These are phyloP conservation scores for Gadopsis bispinosus DNA, from an alignment of 2,797 vertebrate species.

Conservation along the genomic window DNA sequence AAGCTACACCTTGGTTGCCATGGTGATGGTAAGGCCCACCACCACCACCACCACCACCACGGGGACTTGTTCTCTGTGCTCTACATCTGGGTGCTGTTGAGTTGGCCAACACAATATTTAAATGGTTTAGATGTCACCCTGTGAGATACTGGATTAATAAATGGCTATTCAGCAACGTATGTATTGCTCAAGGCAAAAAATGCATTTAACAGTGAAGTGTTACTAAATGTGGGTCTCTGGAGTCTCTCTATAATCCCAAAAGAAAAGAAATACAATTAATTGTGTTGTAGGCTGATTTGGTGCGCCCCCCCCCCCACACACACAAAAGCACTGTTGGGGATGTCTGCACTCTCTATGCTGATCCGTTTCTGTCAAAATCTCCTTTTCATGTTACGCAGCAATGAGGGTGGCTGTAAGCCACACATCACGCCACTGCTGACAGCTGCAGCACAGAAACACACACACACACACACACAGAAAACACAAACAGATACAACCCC, in stretches of 20 bases:
- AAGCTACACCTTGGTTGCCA: constrained; percentile 82
- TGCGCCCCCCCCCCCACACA: not conserved
- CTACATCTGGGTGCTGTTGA: constrained; percentile 58
- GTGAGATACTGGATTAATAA: not conserved
- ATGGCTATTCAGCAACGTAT: not conserved
- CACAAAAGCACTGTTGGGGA: constrained; percentile 31
- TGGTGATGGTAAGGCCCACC: constrained; percentile 64
- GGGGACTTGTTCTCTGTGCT: constrained; percentile 54
- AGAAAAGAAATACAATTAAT: not conserved
- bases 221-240: not conserved
- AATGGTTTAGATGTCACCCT: not conserved
- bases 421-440: constrained; percentile 62
- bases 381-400: constrained; percentile 63
- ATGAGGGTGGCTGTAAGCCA: constrained; percentile 50
- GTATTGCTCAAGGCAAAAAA: not conserved
- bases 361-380: constrained; percentile 65
- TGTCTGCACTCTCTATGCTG: constrained; percentile 21
- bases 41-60: constrained; percentile 31
- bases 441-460: constrained; percentile 58
- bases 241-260: not conserved
- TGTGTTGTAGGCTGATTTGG: not conserved
- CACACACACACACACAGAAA: not conserved
- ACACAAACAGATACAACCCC: not conserved
- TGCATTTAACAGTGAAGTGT: not conserved
- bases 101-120: constrained; percentile 18